phyloP scores from a whole-genome alignment of 2,113 vertebrate species.

The Dasyprocta punctata region DNA sequence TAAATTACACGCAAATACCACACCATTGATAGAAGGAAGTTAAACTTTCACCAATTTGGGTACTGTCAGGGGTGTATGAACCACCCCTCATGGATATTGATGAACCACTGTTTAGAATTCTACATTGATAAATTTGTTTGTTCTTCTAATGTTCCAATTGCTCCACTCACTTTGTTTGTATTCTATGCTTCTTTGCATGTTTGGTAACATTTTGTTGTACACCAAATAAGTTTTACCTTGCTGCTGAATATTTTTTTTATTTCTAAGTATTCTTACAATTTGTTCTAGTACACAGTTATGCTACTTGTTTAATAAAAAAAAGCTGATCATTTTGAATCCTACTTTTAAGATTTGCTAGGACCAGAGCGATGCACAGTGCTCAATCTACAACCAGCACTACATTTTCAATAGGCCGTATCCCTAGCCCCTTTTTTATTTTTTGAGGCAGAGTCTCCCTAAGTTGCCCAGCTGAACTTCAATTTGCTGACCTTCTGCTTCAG shows the following conservation, averaged over 20 bases:
- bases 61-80: neutral
- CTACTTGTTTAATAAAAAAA: neutral
- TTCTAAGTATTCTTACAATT: slow-evolving; percentile 9
- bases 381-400: neutral
- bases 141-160: neutral
- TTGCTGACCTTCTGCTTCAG: neutral
- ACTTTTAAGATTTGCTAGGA: neutral
- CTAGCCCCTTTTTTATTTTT: neutral
- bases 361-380: neutral
- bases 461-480: neutral
- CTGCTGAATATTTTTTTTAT: neutral
- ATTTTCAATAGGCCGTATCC: no score
- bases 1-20: neutral
- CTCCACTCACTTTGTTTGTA: neutral
- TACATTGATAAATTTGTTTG: neutral
- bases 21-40: neutral
- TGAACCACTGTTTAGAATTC: neutral
- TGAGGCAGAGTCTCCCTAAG: neutral
- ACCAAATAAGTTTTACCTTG: neutral
- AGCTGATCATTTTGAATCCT: neutral
- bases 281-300: neutral
- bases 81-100: neutral
- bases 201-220: neutral
- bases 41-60: neutral
- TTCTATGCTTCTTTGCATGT: neutral